A percentile compares a stretch with the other conserved stretches of the same genome.
Conservation (phyloP, 2,113 vertebrate species). For the Chionomys nivalis region DNA sequence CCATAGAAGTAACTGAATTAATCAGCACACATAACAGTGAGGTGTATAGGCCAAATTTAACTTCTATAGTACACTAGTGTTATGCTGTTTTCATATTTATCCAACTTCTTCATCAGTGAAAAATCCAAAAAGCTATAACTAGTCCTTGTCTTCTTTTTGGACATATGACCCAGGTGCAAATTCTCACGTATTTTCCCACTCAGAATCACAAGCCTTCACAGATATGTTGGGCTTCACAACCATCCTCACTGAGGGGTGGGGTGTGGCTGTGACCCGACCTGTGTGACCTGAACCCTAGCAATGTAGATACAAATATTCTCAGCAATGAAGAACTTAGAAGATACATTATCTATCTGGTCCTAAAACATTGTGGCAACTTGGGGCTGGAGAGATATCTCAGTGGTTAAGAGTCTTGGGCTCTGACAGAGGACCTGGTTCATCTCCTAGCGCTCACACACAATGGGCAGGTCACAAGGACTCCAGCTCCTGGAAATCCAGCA, state of each 20-base stretch:
- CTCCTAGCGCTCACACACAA: not conserved
- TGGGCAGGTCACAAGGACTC: not conserved
- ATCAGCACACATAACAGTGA: not conserved
- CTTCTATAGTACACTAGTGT: not conserved
- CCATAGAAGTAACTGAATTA: not conserved
- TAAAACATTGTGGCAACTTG: not conserved
- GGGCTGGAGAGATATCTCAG: not conserved
- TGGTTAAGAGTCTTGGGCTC: too few species aligned
- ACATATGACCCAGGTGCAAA: not conserved
- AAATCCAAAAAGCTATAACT: not conserved
- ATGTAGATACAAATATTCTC: not conserved
- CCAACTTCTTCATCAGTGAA: not conserved
- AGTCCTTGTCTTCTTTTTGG: not conserved
- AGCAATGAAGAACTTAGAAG: not conserved
- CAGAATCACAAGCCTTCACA: not conserved
- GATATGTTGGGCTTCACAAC: not conserved
- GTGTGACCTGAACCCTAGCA: not conserved
- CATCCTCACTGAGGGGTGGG: rapidly evolving
- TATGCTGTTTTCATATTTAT: not conserved
- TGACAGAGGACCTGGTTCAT: not conserved
- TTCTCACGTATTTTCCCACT: not conserved
- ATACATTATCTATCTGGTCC: not conserved
- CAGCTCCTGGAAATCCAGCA: not conserved
- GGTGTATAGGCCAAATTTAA: not conserved
- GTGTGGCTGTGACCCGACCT: rapidly evolving